Evolutionary conservation across 2,113 vertebrate genomes (phyloP), one percentile per base, ranked within the genome.

Genomic region (Microtus pennsylvanicus): DNA sequence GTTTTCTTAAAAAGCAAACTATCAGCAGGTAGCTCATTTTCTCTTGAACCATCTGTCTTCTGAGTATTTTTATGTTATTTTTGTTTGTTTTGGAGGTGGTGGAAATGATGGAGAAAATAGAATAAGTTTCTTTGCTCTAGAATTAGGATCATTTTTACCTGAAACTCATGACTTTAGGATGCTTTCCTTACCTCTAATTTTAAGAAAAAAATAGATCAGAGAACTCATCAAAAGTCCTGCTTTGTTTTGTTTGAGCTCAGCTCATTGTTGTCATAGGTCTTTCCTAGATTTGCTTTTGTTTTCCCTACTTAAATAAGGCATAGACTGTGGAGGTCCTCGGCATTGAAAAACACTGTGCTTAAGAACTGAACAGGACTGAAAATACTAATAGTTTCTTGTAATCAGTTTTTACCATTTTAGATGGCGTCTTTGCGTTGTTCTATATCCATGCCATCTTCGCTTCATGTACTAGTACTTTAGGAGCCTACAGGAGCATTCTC

Each of bases 361-460:
- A 88, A 55, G n/a, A 92, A 21, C 3, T 52, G 45, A 78, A n/a
- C 26, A 78, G 17, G 24, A 81, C 28, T 24, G 52, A 95, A 93
- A 97, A 93, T 94, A 65, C 94, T 97, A 89, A 91, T 90, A 96
- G 93, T 96, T 95, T 17, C 95, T 89, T 52, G 91, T 89, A 95
- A 33, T 70, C 33, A 33, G 22, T 47, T 80, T 92, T 19, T 21
- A 45, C 70, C 47, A 38, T 81, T 90, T 94, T 35, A 35, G 47
- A 85, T 67, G 42, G 0, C 33, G 58, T 52, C 45, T 26, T 97
- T 96, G 42, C 33, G 72, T 67, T 93, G 80, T 93, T 63, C 38
- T 76, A 93, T 72, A 96, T 90, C 5, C 69, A 87, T 35, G 87
- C 96, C 95, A 87, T 94, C 72, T 90, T 35, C 88, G 97, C 81